Evolutionary conservation across 64 coral and sea anemone genomes (phyloP), one percentile per base, ranked within the genome.

Genomic region (Hydrozoanthus tunicans): DNA sequence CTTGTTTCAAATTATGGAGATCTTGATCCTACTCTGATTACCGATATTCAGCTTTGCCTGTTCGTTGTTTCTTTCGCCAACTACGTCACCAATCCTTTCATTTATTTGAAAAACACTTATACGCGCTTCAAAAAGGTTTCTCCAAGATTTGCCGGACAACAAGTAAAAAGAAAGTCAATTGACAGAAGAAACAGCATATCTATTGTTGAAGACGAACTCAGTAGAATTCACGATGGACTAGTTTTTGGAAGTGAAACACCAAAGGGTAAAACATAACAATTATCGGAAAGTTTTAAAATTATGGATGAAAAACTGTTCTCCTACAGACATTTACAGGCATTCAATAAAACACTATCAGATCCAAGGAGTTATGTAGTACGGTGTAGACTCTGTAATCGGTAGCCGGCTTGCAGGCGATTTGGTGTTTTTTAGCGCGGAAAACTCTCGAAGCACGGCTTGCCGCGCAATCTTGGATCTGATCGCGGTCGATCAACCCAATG

Each of bases 1-100:
- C 56, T 14, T 6, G 5, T 80, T 80, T 17, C 55, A 9, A 7
- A 9, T 80, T 59, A 11, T 80, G 56, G 17, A 80, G 25, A 57
- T 80, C 24, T 80, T 14, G 57, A 80, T 20, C 20, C 55, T 17
- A 25, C 78, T n/a, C 4, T 60, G 58, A 57, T 52, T 25, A 25
- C 78, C 59, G 78, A 80, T 23, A 58, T 4, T 20, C 56, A 80
- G 59, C 78, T 80, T 80, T 80, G 78, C 56, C 8, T 80, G 54
- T 80, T 80, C 24, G 55, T 58, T 5, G 1, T 80, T 1, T 80
- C 78, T 24, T 80, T 59, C 56, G 6, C 55, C 3, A 80, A 11
- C n/a, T 80, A 80, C 56, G 78, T 80, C 12, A 60, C 55, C 17
- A 80, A 80, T 52, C 78, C 78, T 3, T 58, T 80, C n/a, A 58